These are phyloP conservation scores for Heloderma charlesbogerti DNA, from an alignment of 2,113 vertebrate genomes.

Conservation along the genomic window DNA sequence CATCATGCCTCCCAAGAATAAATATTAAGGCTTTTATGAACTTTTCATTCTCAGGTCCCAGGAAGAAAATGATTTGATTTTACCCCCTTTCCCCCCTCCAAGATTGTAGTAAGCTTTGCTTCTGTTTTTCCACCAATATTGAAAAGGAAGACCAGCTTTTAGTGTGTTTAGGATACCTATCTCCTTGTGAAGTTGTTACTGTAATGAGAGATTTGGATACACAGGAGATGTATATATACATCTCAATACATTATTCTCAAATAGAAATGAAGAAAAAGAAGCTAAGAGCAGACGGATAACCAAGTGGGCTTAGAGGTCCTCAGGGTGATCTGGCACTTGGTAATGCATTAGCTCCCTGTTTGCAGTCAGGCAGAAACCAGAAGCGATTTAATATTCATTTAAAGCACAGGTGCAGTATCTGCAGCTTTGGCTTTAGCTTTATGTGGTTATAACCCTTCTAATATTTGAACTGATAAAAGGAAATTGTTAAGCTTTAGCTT, in stretches of 20 bases:
- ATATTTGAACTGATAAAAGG: conserved; percentile 37
- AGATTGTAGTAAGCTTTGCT: conserved; percentile 17
- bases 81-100: not conserved
- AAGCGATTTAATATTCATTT: conserved; percentile 23
- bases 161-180: not conserved
- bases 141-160: not conserved
- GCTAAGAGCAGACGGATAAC: not conserved
- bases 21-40: conserved; percentile 36
- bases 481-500: conserved; percentile 33
- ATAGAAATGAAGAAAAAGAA: conserved; percentile 31
- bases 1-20: conserved; percentile 21
- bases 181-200: conserved; percentile 17
- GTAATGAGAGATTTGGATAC: not conserved
- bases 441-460: not conserved
- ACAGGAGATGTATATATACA: not conserved
- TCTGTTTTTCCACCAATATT: conserved; percentile 8
- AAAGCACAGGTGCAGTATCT: not conserved
- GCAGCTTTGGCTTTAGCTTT: conserved; percentile 1
- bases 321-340: not conserved
- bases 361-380: conserved; percentile 18
- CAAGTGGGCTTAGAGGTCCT: conserved; percentile 29
- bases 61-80: conserved; percentile 41
- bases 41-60: not conserved
- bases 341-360: conserved; percentile 1
- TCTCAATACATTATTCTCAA: not conserved